Evolutionary conservation across 2,888 invertebrate genomes (phyloP), one percentile per base, ranked within the genome.

Genomic region (Phania funesta): DNA sequence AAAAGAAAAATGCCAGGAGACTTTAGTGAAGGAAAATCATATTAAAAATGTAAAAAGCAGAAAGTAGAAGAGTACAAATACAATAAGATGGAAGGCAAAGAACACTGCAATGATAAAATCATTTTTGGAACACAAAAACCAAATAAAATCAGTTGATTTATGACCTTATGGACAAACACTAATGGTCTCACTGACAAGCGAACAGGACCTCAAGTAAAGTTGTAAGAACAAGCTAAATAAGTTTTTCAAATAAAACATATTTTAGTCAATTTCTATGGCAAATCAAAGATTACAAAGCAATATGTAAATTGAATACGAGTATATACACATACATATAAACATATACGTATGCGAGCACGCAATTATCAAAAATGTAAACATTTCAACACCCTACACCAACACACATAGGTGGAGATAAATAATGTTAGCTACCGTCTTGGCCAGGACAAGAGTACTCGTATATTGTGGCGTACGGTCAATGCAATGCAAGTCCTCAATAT

Each of bases 101-200:
- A n/a, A n/a, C n/a, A n/a, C n/a, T n/a, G n/a, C n/a, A n/a, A n/a
- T n/a, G n/a, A 38, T 9, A 54, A 48, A 29, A 16, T 24, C 16
- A 20, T 60, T 67, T 60, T 60, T 68, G 11, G n/a, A 44, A 13
- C 18, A 70, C 24, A 71, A 71, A 48, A 41, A 18, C 24, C n/a
- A 50, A 50, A 24, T 64, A 50, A 78, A 78, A 64, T 41, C 50
- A 71, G 18, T 71, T 78, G 71, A 79, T 79, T 73, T 79, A 79
- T 73, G 65, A 79, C 65, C 71, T 60, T 65, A 35, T 58, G 65
- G 73, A 65, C 50, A 56, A 24, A 65, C 38, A 65, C 65, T 79
- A 65, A 79, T 58, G 58, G 65, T 73, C 58, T 70, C 18, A 64
- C 50, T 64, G 62, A 58, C 60, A 60, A 54, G 44, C 20, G 29